Conservation (phyloP, 2,113 vertebrate species). For the Coreoperca whiteheadi region DNA sequence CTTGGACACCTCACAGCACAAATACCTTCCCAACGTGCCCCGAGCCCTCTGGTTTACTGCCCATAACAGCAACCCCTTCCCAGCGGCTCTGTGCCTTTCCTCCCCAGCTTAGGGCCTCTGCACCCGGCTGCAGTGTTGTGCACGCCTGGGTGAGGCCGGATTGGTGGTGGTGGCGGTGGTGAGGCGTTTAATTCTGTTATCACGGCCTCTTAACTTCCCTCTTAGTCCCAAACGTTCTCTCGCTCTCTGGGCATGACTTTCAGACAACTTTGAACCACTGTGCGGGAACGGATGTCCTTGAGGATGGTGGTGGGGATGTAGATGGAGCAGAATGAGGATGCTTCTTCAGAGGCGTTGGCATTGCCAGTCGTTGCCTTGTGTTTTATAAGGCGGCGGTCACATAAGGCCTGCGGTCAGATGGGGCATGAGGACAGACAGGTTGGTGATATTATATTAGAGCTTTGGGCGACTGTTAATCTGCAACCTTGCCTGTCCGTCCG, state of each 20-base stretch:
- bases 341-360: background rate
- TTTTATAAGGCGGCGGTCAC: slow-evolving; percentile 42
- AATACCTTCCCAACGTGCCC: background rate
- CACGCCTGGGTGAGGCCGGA: slow-evolving; percentile 4
- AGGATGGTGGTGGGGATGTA: background rate
- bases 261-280: slow-evolving; percentile 64
- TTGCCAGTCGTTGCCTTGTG: background rate
- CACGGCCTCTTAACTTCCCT: slow-evolving; percentile 52
- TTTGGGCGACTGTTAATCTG: background rate
- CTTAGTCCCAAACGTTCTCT: background rate
- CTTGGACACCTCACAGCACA: slow-evolving; percentile 22
- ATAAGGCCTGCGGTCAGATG: slow-evolving; percentile 39
- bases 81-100: background rate
- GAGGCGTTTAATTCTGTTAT: slow-evolving; percentile 58
- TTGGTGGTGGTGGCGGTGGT: background rate
- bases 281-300: slow-evolving; percentile 27
- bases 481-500: slow-evolving; percentile 11
- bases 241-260: slow-evolving; percentile 61
- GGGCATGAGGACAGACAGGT: slow-evolving; percentile 56
- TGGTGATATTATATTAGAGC: slow-evolving; percentile 40
- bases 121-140: background rate
- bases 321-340: slow-evolving; percentile 23
- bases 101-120: background rate
- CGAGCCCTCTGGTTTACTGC: slow-evolving; percentile 13
- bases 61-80: background rate